Base-by-base conservation (phyloP, 2,888 invertebrate species). In the Drosophila longiperda region DNA sequence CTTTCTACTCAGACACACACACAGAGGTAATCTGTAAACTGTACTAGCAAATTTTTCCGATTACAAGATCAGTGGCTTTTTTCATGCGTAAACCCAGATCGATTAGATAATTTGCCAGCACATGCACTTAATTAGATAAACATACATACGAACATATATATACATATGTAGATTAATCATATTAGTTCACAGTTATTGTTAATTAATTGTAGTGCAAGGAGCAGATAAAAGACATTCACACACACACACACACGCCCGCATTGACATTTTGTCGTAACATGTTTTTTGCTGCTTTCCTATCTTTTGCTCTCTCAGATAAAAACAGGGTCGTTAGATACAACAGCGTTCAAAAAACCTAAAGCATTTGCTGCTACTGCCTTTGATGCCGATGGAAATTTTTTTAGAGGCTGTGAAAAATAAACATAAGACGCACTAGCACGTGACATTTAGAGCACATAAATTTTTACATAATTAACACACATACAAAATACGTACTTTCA, bases 71-170 rank as follows among this genome's bases (percentile, higher is more conserved):
- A 52, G 42, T 26, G 29, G 34, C 26, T 52, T 63, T 36, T 52
- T 54, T 54, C 45, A 53, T 58, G 67, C 61, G 61, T 70, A 66
- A 78, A 70, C 69, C 66, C 32, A 34, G 5, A 23, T 65, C 71
- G 78, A 78, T 78, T 78, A 78, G 76, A 80, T 78, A 78, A 80
- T 78, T 75, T 66, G 52, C n/a, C n/a, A 26, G 58, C 12, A 57
- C 75, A 78, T 62, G 40, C 57, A 57, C 45, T 52, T 67, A 65
- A 52, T 33, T 33, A 54, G 36, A 45, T 33, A 49, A 59, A 36
- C 54, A 42, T 61, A 20, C 15, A 45, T 23, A 15, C 38, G 38
- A 17, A 38, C 38, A 38, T 48, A 32, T 38, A 17, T 17, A 38
- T 48, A 32, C 32, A 42, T 49, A 36, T 53, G 5, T 23, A 62